These are phyloP conservation scores for Caenorhabditis doughertyi DNA, from an alignment of 2,888 invertebrate genomes.

Conservation along the genomic window DNA sequence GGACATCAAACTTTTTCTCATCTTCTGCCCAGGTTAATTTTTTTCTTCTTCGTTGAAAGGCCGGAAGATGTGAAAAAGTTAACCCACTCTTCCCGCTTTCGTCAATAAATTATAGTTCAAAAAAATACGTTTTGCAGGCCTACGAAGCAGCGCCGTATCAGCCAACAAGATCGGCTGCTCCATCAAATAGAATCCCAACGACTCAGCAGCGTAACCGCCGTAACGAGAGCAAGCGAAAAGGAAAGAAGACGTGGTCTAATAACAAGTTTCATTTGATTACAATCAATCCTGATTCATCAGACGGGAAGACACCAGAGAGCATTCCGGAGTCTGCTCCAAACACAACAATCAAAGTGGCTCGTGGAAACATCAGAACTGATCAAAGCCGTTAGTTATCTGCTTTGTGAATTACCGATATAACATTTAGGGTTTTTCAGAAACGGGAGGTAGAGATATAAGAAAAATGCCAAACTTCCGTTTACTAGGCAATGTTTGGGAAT, in stretches of 20 bases:
- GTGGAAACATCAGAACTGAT: slow-evolving; percentile 18
- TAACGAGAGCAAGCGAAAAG: background rate
- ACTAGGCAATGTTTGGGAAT: slow-evolving; percentile 21
- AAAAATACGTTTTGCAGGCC: background rate
- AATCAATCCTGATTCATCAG: background rate
- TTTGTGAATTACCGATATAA: background rate
- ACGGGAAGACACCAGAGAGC: background rate
- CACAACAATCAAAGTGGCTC: slow-evolving; percentile 49
- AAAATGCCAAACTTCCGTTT: slow-evolving; percentile 46
- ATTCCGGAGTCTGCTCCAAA: slow-evolving; percentile 44
- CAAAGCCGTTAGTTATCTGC: slow-evolving; percentile 17
- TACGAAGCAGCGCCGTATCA: slow-evolving; percentile 29
- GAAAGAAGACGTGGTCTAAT: background rate
- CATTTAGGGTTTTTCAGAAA: background rate
- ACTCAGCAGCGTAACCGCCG: background rate
- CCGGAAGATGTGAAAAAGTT: slow-evolving; percentile 44
- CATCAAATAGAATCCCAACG: background rate
- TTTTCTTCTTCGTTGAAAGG: background rate
- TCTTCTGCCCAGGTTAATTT: slow-evolving; percentile 52
- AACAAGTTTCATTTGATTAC: slow-evolving; percentile 34
- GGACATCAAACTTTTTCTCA: slow-evolving; percentile 39
- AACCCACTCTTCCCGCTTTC: slow-evolving; percentile 1
- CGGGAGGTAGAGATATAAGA: slow-evolving; percentile 23
- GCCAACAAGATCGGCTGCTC: slow-evolving; percentile 1
- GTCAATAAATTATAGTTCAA: background rate